A percentile compares a stretch with the other conserved stretches of the same genome.
These are phyloP conservation scores for Pandemis cinnamomeana DNA, from an alignment of 2,888 invertebrate genomes.

Conservation along the genomic window DNA sequence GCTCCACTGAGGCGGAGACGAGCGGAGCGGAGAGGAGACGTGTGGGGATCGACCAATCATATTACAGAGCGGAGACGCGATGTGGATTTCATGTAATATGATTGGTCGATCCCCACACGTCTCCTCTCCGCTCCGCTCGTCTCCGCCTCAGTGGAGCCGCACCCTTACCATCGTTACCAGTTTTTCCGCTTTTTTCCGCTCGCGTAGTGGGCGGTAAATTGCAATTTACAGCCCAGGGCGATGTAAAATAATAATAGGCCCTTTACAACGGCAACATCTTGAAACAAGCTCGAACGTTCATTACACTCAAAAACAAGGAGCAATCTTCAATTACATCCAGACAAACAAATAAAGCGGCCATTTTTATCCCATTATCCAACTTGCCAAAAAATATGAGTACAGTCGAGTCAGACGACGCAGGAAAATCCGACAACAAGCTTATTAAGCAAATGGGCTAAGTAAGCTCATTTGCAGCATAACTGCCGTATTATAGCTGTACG, in stretches of 20 bases:
- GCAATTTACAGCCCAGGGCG: background rate
- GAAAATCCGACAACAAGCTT: slow-evolving; percentile 4
- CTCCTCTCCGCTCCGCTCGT: no score
- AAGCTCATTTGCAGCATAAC: slow-evolving; percentile 4
- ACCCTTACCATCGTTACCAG: no score
- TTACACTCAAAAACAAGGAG: slow-evolving; percentile 3
- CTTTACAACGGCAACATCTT: no score
- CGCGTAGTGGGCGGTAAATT: background rate
- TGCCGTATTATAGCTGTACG: background rate
- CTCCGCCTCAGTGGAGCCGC: no score
- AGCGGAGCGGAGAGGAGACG: no score
- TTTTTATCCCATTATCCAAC: slow-evolving; percentile 3
- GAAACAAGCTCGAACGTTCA: background rate
- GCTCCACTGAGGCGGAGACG: no score
- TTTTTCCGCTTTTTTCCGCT: no score
- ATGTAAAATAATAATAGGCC: no score
- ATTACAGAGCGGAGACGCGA: no score
- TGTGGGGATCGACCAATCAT: no score
- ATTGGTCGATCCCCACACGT: no score
- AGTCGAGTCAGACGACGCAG: background rate
- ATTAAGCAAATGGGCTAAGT: slow-evolving; percentile 17
- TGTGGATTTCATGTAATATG: no score
- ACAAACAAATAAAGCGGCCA: background rate
- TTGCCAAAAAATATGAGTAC: slow-evolving; percentile 5
- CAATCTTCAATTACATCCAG: slow-evolving; percentile 2